phyloP scores from a whole-genome alignment of 2,113 vertebrate species.

The Melanocharis versteri region DNA sequence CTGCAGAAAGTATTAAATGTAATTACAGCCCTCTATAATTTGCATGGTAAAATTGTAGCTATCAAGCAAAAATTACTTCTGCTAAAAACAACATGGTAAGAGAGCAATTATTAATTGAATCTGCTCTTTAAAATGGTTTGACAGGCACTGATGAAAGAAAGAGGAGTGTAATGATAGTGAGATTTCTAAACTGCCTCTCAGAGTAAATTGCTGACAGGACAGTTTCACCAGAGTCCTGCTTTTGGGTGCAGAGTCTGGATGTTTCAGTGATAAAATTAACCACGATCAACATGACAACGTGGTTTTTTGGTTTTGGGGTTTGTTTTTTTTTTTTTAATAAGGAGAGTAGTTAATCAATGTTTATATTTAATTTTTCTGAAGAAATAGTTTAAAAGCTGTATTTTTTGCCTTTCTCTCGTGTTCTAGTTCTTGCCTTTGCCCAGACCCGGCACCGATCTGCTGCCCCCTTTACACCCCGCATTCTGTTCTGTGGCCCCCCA shows the following conservation, averaged over 20 bases:
- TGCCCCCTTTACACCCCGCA: constrained; percentile 81
- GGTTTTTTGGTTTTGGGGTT: no score
- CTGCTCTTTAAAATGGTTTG: constrained; percentile 35
- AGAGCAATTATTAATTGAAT: constrained; percentile 48
- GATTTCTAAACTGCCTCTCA: neutral
- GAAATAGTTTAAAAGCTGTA: neutral
- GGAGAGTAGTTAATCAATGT: neutral
- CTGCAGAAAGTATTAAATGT: constrained; percentile 10
- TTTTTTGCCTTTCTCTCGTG: neutral
- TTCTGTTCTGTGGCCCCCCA: constrained; percentile 84
- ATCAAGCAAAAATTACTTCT: constrained; percentile 35
- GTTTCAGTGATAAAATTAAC: neutral
- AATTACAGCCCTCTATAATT: neutral
- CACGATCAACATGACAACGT: neutral
- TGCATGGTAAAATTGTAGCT: constrained; percentile 27
- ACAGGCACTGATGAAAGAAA: constrained; percentile 17
- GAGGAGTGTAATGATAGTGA: neutral
- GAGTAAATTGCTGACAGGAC: neutral
- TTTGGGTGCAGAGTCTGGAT: neutral
- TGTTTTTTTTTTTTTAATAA: neutral
- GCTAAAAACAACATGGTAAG: constrained; percentile 28
- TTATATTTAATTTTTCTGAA: neutral
- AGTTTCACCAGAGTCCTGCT: neutral
- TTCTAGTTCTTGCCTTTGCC: constrained; percentile 79
- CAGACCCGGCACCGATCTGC: constrained; percentile 64